These are phyloP conservation scores for Leptinotarsa haldemani DNA, from an alignment of 2,888 invertebrate genomes.

Conservation along the genomic window DNA sequence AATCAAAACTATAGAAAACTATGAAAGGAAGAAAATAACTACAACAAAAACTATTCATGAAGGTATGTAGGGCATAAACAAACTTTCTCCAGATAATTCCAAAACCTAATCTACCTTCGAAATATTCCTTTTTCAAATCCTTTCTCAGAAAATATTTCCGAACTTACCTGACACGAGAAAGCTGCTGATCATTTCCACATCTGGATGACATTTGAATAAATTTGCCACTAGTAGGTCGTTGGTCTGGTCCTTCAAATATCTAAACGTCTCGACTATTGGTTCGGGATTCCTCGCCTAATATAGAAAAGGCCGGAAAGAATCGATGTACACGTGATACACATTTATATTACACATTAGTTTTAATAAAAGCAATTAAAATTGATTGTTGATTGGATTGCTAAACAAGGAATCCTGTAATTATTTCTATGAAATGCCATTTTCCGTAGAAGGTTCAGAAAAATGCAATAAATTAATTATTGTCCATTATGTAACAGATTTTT, in stretches of 20 bases:
- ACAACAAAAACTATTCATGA: no score
- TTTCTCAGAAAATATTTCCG: no score
- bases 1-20: no score
- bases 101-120: no score
- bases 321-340: constrained; percentile 35
- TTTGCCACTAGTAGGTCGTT: background rate
- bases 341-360: constrained; percentile 42
- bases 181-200: background rate
- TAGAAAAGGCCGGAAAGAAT: constrained; percentile 12
- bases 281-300: constrained; percentile 4
- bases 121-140: no score
- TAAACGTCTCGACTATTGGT: background rate
- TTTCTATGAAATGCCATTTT: constrained; percentile 43
- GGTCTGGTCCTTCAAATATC: constrained; percentile 9
- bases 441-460: constrained; percentile 40
- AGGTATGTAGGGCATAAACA: no score
- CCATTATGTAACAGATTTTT: constrained; percentile 19
- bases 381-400: constrained; percentile 45
- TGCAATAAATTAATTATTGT: constrained; percentile 36
- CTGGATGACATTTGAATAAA: background rate
- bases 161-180: background rate
- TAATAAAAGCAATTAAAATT: constrained; percentile 45
- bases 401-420: constrained; percentile 42
- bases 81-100: no score
- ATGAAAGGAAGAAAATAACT: no score